Percentiles rank a stretch among this genome's conserved stretches.
Evolutionary conservation across 2,888 invertebrate genomes (phyloP).

Genomic region (Dynastes grantii): DNA sequence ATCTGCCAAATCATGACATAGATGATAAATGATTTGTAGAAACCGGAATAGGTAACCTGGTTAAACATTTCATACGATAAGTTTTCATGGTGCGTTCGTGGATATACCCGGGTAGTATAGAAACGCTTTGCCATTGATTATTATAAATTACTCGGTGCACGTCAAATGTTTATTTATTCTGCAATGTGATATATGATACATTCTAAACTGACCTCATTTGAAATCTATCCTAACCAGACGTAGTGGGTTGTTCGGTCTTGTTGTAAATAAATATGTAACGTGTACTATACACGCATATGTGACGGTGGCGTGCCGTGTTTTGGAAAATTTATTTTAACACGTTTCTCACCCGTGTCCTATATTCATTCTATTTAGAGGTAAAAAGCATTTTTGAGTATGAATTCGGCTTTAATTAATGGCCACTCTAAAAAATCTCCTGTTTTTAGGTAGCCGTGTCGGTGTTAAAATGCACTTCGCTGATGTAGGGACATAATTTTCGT

Average conservation of each 20-base stretch:
- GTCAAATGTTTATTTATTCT: constrained; percentile 50
- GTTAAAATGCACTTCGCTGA: constrained; percentile 39
- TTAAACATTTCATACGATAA: constrained; percentile 31
- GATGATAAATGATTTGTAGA: constrained; percentile 29
- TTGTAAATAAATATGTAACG: constrained; percentile 50
- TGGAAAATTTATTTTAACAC: constrained; percentile 49
- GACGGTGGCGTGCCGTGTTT: constrained; percentile 41
- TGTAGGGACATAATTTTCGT: constrained; percentile 27
- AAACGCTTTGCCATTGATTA: constrained; percentile 47
- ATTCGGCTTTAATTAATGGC: constrained; percentile 49
- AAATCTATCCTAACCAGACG: constrained; percentile 51
- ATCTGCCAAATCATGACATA: constrained; percentile 8
- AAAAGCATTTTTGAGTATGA: constrained; percentile 50
- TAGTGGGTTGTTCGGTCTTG: constrained; percentile 38
- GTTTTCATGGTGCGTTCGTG: constrained; percentile 36
- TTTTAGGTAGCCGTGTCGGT: constrained; percentile 39
- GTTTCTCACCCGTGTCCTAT: constrained; percentile 46
- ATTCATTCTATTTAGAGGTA: constrained; percentile 53
- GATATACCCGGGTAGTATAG: constrained; percentile 27
- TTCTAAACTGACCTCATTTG: constrained; percentile 51
- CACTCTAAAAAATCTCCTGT: constrained; percentile 29
- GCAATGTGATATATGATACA: constrained; percentile 49
- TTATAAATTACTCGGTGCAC: constrained; percentile 48
- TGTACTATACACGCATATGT: constrained; percentile 27
- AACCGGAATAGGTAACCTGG: constrained; percentile 1